Evolutionary conservation across 2,113 vertebrate genomes (phyloP), one percentile per base, ranked within the genome.

Genomic region (Percopsis transmontana): DNA sequence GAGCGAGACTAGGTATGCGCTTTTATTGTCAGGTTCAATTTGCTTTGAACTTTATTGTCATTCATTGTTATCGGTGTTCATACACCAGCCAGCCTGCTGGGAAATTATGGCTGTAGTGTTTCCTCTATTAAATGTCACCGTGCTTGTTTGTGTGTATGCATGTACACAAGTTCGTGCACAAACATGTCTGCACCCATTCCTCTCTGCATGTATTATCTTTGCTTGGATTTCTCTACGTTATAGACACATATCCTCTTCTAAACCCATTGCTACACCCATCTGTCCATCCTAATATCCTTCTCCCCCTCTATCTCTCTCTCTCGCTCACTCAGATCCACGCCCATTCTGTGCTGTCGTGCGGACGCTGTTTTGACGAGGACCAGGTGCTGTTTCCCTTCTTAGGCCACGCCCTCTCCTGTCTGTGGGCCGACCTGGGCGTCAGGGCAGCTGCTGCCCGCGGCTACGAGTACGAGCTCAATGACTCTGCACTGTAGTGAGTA

Each of bases 401-500:
- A 24, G 59, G 76, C 66, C 89, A 90, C 14, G 89, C 91, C 62
- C 76, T 92, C 19, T 77, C 77, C 85, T 91, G 86, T 53, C 85
- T 91, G 59, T 89, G 88, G 90, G 83, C 74, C 0, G 91, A 92
- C 84, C 84, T 78, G 47, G 88, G 88, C 0, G 90, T 92, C 70
- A 80, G 81, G 66, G 70, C 77, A 0, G 89, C 90, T 0, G 83
- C 80, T 0, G 64, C 85, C 40, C 75, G 89, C 1, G 90, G 90
- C 4, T 92, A 88, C 27, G 89, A 91, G 82, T 91, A 80, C 1
- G 88, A 92, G 75, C 90, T 91, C 61, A 92, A 91, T 51, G 89
- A 92, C 87, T 92, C 89, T 0, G 89, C 90, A 0, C 87, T 91
- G 55, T 91, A 89, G 91, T 91, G 77, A 91, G 91, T 90, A 72